Percentiles rank a stretch among this genome's conserved stretches.
Conservation (phyloP, 2,113 vertebrate genomes). For the Prietella phreatophila region DNA sequence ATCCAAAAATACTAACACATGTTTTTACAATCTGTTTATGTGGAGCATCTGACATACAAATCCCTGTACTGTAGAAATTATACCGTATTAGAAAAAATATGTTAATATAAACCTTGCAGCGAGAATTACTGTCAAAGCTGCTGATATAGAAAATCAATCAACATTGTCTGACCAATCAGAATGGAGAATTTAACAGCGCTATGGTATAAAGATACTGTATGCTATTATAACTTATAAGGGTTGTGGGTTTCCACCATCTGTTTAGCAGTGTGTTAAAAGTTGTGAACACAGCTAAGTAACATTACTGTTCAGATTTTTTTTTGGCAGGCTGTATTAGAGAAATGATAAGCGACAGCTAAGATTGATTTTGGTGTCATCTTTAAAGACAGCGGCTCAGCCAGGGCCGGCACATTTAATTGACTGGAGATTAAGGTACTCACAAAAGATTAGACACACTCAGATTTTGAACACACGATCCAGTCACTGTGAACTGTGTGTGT, state of each 20-base stretch:
- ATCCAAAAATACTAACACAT: background rate
- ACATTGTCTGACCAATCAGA: background rate
- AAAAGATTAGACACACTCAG: slow-evolving; percentile 40
- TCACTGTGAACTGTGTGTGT: background rate
- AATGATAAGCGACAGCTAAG: background rate
- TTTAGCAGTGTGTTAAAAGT: background rate
- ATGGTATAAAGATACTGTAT: background rate
- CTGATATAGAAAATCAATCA: background rate
- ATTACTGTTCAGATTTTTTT: background rate
- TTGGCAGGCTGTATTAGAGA: background rate
- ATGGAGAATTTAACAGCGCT: background rate
- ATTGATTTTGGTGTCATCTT: slow-evolving; percentile 40
- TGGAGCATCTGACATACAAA: background rate
- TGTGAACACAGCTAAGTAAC: background rate
- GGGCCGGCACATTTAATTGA: slow-evolving; percentile 22
- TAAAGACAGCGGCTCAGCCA: slow-evolving; percentile 18
- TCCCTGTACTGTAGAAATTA: background rate
- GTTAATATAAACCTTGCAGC: background rate
- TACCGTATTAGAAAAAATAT: background rate
- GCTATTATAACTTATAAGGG: background rate
- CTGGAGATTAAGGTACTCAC: slow-evolving; percentile 21
- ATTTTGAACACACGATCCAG: slow-evolving; percentile 10
- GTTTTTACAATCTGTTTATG: background rate
- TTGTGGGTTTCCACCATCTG: background rate
- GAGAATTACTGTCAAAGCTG: background rate